These are phyloP conservation scores for Harpegnathos saltator DNA, from an alignment of 1,140 invertebrate species.

Conservation along the genomic window DNA sequence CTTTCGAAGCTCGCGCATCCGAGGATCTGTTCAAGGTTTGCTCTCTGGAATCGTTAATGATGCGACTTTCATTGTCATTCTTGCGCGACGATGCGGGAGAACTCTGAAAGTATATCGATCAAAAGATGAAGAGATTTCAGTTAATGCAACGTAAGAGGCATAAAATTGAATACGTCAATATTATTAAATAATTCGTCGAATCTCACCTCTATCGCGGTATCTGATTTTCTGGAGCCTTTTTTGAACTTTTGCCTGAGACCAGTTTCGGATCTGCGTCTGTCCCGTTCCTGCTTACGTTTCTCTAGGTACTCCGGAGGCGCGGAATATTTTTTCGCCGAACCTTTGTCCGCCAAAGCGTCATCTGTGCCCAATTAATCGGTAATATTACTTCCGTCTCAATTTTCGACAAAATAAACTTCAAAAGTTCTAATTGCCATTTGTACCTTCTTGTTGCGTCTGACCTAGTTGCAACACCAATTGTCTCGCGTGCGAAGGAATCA, in stretches of 20 bases:
- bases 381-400: not conserved
- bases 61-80: conserved; percentile 76
- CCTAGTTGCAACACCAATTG: conserved; percentile 97
- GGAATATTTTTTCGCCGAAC: conserved; percentile 90
- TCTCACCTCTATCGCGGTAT: conserved; percentile 83
- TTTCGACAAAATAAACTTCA: not conserved
- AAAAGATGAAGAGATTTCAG: not conserved
- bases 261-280: conserved; percentile 89
- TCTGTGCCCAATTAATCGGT: conserved; percentile 43
- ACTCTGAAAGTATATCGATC: conserved; percentile 66
- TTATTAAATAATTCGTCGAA: not conserved
- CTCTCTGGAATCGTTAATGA: conserved; percentile 79
- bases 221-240: conserved; percentile 83
- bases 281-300: conserved; percentile 90
- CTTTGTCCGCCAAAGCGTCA: conserved; percentile 83
- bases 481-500: conserved; percentile 96
- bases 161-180: not conserved
- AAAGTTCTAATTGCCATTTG: not conserved
- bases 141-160: not conserved
- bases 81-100: conserved; percentile 80
- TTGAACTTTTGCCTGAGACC: conserved; percentile 87
- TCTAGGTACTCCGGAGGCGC: conserved; percentile 95
- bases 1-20: conserved; percentile 81
- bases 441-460: conserved; percentile 91
- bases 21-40: conserved; percentile 80